These are phyloP conservation scores for Polyploca ridens DNA, from an alignment of 2,888 invertebrate species.

Conservation along the genomic window DNA sequence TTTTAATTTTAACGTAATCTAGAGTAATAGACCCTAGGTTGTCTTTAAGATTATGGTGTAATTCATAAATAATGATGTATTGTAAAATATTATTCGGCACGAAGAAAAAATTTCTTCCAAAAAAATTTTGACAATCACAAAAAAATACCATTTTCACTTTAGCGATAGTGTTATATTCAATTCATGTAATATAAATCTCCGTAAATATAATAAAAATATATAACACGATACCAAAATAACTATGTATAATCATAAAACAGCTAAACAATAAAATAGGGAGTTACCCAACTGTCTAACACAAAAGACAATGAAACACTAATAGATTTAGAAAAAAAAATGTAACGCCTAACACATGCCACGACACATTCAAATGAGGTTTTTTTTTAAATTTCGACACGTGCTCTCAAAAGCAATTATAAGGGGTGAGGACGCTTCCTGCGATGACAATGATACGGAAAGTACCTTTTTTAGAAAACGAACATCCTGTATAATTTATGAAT, in stretches of 20 bases:
- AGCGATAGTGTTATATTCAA: too few species aligned
- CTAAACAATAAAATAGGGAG: neutral
- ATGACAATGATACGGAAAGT: slow-evolving; percentile 74
- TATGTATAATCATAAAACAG: neutral
- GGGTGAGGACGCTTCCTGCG: slow-evolving; percentile 75
- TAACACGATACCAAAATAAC: too few species aligned
- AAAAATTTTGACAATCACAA: too few species aligned
- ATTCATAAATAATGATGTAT: too few species aligned
- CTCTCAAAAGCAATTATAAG: slow-evolving; percentile 57
- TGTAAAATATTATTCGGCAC: too few species aligned
- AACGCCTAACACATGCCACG: slow-evolving; percentile 47
- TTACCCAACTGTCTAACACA: neutral
- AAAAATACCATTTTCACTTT: too few species aligned
- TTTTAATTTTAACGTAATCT: too few species aligned
- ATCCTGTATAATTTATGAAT: slow-evolving; percentile 46
- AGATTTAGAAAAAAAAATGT: slow-evolving; percentile 18
- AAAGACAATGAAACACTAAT: neutral
- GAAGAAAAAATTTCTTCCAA: too few species aligned
- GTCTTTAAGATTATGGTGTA: too few species aligned
- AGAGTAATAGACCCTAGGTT: too few species aligned
- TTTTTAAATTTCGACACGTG: slow-evolving; percentile 64
- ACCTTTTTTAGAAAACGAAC: slow-evolving; percentile 27
- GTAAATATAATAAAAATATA: too few species aligned
- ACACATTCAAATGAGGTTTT: slow-evolving; percentile 39
- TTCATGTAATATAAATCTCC: too few species aligned